Percentiles rank a stretch among this genome's conserved stretches.
phyloP scores from a whole-genome alignment of 2,113 vertebrate genomes.

The Elanoides forficatus region DNA sequence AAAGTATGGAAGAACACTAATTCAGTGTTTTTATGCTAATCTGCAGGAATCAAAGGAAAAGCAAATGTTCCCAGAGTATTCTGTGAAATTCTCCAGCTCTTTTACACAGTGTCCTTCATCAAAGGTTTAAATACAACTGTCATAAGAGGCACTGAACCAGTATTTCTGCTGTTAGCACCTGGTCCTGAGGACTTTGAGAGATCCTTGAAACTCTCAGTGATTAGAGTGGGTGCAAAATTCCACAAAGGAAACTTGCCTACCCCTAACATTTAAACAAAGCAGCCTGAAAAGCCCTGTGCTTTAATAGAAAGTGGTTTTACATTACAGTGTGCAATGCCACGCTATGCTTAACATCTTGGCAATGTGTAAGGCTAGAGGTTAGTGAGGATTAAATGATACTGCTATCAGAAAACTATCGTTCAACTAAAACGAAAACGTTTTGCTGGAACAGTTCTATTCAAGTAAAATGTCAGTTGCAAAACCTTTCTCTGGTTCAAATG shows the following conservation, averaged over 20 bases:
- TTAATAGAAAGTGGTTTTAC: neutral
- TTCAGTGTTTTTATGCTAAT: neutral
- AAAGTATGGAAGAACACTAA: neutral
- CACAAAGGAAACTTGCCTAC: neutral
- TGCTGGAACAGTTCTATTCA: neutral
- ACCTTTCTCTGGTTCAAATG: neutral
- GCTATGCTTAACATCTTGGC: neutral
- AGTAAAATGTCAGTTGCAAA: neutral
- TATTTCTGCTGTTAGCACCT: neutral
- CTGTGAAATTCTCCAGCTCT: neutral
- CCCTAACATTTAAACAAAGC: neutral
- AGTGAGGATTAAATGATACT: neutral
- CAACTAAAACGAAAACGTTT: neutral
- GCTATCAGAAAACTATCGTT: neutral
- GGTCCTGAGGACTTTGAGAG: neutral
- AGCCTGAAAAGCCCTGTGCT: neutral
- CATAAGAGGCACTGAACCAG: neutral
- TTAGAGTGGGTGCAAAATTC: neutral
- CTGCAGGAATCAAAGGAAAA: neutral
- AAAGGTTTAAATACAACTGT: neutral
- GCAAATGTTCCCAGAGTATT: neutral
- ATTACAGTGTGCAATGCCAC: fast-evolving
- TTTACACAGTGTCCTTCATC: neutral
- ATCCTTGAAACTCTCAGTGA: neutral
- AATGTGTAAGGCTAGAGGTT: neutral